Base-by-base conservation (phyloP, 2,797 vertebrate genomes). In the Acipenser oxyrinchus region DNA sequence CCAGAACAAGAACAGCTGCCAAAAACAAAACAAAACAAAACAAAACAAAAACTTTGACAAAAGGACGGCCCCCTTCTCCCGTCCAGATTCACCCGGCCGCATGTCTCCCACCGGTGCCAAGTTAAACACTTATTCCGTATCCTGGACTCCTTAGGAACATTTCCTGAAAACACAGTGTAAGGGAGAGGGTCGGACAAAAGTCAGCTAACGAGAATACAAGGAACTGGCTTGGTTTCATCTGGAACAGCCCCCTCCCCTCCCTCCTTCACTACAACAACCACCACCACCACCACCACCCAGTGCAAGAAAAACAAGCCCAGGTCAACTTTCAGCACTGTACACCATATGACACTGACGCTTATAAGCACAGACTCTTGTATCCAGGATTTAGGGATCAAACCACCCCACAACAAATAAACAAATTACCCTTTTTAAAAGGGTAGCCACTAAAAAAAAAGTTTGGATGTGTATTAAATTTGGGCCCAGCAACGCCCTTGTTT, bases 41-140 rank as follows among this genome's bases (percentile, higher is more conserved):
- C 55, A 58, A n/a, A 5, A 11, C 55, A n/a, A 7, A n/a, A 58
- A 37, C 37, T 37, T 37, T 37, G 37, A 37, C 37, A 11, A 58
- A 58, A 58, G 55, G 55, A 58, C 11, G 12, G 10, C 55, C 55
- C 51, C 67, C 59, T 63, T n/a, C 67, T 7, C 7, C 1, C 51
- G 69, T 55, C 63, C 60, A 13, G 12, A 53, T 78, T 71, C 72
- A 75, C 72, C 57, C 68, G 63, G 70, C 65, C 68, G 76, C 64
- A 52, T 73, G 74, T 67, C 70, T 63, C 60, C 70, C 72, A 73
- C 68, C 61, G 62, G 67, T 69, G 71, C 81, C 76, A 76, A 78
- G 65, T 74, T 75, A 80, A 85, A 82, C 77, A 82, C 78, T 83
- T 82, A 75, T 78, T 70, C 71, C 65, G 72, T 75, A 78, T 83